phyloP scores from a whole-genome alignment of 2,113 vertebrate species.

The Coreoperca whiteheadi region DNA sequence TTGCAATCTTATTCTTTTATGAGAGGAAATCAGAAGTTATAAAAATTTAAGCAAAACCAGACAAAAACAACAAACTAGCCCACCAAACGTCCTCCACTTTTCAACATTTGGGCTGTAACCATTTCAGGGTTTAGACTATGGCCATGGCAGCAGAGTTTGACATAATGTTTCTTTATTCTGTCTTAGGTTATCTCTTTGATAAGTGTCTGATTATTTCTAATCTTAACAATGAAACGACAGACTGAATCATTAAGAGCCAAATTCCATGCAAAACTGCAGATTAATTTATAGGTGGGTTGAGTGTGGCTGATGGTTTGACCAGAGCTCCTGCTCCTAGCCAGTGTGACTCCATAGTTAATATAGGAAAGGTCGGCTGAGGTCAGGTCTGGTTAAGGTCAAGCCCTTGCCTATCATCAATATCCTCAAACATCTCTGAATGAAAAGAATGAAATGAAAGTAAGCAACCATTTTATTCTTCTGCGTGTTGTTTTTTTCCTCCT shows the following conservation, averaged over 20 bases:
- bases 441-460: not conserved
- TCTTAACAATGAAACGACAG: not conserved
- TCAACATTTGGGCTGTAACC: slow-evolving; percentile 18
- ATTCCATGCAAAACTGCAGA: not conserved
- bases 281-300: not conserved
- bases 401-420: slow-evolving; percentile 1
- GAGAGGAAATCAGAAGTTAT: slow-evolving; percentile 26
- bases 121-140: not conserved
- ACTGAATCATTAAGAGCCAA: not conserved
- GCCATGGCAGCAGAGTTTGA: not conserved
- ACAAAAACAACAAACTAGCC: slow-evolving; percentile 23
- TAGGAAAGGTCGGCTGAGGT: slow-evolving; percentile 19
- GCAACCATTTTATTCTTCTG: not conserved
- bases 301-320: not conserved
- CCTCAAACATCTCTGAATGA: slow-evolving; percentile 11
- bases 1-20: slow-evolving; percentile 21
- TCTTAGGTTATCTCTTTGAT: not conserved
- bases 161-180: not conserved
- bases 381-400: slow-evolving; percentile 38
- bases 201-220: not conserved
- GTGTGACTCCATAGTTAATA: not conserved
- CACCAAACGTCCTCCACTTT: slow-evolving; percentile 1
- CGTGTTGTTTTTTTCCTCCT: not conserved
- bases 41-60: slow-evolving; percentile 14
- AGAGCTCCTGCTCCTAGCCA: slow-evolving; percentile 6